Conservation (phyloP, 2,888 invertebrate species). For the Papilio protenor region DNA sequence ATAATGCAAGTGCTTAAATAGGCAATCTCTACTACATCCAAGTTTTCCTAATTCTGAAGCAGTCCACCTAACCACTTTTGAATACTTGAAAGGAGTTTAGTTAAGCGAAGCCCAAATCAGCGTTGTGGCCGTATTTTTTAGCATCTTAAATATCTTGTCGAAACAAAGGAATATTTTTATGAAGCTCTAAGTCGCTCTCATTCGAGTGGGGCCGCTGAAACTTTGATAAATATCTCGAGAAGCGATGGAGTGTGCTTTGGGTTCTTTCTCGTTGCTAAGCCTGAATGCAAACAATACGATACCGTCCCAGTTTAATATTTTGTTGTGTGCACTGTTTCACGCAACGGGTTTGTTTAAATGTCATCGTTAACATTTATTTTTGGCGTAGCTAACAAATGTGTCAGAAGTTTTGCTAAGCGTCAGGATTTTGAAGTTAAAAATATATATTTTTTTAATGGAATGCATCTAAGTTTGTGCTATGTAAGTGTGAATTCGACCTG, state of each 20-base stretch:
- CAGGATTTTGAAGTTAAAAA: not conserved
- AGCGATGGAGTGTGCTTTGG: constrained; percentile 28
- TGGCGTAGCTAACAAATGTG: not conserved
- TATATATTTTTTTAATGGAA: not conserved
- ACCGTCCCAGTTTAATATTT: not conserved
- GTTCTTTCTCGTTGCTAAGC: constrained; percentile 21
- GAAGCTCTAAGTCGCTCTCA: constrained; percentile 29
- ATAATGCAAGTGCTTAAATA: not conserved
- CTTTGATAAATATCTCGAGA: constrained; percentile 44
- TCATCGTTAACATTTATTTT: not conserved
- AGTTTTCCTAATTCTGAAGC: not conserved
- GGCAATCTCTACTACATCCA: not conserved
- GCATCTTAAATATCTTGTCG: constrained; percentile 27
- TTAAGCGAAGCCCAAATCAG: not conserved
- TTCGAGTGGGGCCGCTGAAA: constrained; percentile 41
- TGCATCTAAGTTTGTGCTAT: not conserved
- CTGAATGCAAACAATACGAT: constrained; percentile 15
- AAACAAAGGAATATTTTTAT: constrained; percentile 41
- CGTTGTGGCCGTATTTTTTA: constrained; percentile 24
- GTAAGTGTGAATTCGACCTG: no score
- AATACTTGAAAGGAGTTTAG: not conserved
- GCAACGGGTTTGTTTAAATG: not conserved
- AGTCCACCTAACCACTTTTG: not conserved
- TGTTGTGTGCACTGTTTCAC: not conserved
- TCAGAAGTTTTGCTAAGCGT: not conserved